These are phyloP conservation scores for Forbesichthys papilliferus DNA, from an alignment of 2,113 vertebrate genomes.

Conservation along the genomic window DNA sequence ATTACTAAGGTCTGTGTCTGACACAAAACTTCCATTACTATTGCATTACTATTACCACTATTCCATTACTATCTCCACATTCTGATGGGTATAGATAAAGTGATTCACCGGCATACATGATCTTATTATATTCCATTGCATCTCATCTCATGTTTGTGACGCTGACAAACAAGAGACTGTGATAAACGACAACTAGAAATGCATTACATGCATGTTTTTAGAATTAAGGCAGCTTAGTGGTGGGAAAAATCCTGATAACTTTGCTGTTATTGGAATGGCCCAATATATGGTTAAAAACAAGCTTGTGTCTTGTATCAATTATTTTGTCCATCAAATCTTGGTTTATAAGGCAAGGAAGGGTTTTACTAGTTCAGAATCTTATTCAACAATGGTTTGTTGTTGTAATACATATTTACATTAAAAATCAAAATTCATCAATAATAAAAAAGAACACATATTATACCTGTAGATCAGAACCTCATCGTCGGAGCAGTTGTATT, in stretches of 20 bases:
- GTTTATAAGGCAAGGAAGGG: too few species aligned
- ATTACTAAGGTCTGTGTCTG: slow-evolving; percentile 15
- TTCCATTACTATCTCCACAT: slow-evolving; percentile 6
- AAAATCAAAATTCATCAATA: not conserved
- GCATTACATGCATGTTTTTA: too few species aligned
- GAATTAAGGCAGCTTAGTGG: too few species aligned
- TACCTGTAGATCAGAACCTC: slow-evolving; percentile 97
- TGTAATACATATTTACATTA: not conserved
- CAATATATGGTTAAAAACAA: not conserved
- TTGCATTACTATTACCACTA: slow-evolving; percentile 5
- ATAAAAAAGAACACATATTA: not conserved
- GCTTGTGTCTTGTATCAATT: not conserved
- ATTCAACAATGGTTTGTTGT: too few species aligned
- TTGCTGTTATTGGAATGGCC: too few species aligned
- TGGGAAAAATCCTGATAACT: too few species aligned
- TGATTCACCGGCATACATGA: not conserved
- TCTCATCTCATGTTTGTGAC: too few species aligned
- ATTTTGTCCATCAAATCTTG: not conserved
- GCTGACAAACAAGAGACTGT: too few species aligned
- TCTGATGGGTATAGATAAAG: slow-evolving; percentile 11
- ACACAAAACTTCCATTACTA: slow-evolving; percentile 13
- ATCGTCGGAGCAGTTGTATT: slow-evolving; percentile 94
- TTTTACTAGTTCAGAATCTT: too few species aligned
- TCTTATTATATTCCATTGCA: too few species aligned
- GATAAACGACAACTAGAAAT: too few species aligned